Conservation (phyloP, 2,888 invertebrate genomes). For the Abrostola triplasia region DNA sequence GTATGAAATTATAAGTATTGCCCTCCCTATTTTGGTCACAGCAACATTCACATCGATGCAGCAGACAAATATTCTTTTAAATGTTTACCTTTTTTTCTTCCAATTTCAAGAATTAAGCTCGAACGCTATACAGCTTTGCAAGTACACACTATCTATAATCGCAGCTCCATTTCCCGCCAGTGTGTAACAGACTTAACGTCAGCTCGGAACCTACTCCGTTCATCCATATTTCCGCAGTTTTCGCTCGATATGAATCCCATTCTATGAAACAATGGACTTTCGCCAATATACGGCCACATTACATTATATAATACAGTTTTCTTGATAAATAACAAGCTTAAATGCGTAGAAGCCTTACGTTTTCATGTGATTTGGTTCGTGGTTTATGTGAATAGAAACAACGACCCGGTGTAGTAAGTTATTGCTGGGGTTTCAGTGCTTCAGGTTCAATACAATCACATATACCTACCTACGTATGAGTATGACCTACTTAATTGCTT, state of each 20-base stretch:
- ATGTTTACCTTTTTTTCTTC: too few relatives aligned
- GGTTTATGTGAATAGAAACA: too few relatives aligned
- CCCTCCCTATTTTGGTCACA: too few relatives aligned
- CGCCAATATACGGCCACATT: constrained; percentile 36
- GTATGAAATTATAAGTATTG: too few relatives aligned
- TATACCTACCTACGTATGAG: too few relatives aligned
- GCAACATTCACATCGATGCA: too few relatives aligned
- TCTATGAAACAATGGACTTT: constrained; percentile 34
- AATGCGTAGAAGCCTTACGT: background rate
- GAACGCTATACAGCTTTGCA: background rate
- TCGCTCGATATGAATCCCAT: constrained; percentile 39
- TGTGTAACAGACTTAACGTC: constrained; percentile 21
- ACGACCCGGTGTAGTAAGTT: too few relatives aligned
- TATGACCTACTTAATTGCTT: too few relatives aligned
- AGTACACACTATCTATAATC: background rate
- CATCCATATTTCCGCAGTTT: constrained; percentile 37
- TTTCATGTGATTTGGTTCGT: too few relatives aligned
- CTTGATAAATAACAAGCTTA: constrained; percentile 33
- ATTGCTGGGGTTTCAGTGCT: too few relatives aligned
- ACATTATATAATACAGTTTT: constrained; percentile 34
- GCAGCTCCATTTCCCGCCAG: background rate
- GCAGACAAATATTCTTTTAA: background rate
- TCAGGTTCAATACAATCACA: too few relatives aligned
- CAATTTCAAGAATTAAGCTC: background rate
- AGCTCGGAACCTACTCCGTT: constrained; percentile 2